Conservation (phyloP, 1,140 invertebrate species). For the Papilio aristodemus region DNA sequence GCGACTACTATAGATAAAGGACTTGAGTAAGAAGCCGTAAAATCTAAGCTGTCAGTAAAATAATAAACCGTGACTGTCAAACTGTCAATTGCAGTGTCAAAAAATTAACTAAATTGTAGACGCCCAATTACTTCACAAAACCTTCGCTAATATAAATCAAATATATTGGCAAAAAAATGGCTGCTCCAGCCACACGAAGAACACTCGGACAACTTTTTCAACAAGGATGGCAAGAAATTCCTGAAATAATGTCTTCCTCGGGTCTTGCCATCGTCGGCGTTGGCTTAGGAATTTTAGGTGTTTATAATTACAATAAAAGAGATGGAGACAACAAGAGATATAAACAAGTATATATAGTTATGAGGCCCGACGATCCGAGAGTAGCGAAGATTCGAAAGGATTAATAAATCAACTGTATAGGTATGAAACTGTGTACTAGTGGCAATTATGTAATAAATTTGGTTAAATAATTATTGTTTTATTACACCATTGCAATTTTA, state of each 20-base stretch:
- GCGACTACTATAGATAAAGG: too few species aligned
- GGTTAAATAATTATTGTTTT: constrained; percentile 34
- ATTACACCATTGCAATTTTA: constrained; percentile 40
- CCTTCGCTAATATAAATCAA: not conserved
- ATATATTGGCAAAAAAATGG: constrained; percentile 43
- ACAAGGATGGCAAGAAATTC: constrained; percentile 83
- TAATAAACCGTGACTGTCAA: not conserved
- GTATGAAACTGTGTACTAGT: constrained; percentile 42
- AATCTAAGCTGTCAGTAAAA: not conserved
- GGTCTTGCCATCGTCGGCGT: constrained; percentile 78
- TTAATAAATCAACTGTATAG: constrained; percentile 40
- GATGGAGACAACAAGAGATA: constrained; percentile 84
- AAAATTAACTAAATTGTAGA: not conserved
- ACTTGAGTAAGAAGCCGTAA: not conserved
- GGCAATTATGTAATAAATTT: constrained; percentile 73
- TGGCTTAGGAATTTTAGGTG: constrained; percentile 63
- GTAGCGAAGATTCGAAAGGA: constrained; percentile 77
- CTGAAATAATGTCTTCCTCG: constrained; percentile 82
- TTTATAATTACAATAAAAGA: constrained; percentile 79
- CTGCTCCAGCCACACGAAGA: constrained; percentile 54
- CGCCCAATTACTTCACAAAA: not conserved
- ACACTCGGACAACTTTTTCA: constrained; percentile 61
- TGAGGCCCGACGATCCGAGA: constrained; percentile 83
- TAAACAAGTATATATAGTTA: constrained; percentile 82
- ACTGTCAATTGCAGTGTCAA: not conserved